Evolutionary conservation across 2,113 vertebrate species (phyloP), one percentile per base, ranked within the genome.

Genomic region (Butorides virescens): DNA sequence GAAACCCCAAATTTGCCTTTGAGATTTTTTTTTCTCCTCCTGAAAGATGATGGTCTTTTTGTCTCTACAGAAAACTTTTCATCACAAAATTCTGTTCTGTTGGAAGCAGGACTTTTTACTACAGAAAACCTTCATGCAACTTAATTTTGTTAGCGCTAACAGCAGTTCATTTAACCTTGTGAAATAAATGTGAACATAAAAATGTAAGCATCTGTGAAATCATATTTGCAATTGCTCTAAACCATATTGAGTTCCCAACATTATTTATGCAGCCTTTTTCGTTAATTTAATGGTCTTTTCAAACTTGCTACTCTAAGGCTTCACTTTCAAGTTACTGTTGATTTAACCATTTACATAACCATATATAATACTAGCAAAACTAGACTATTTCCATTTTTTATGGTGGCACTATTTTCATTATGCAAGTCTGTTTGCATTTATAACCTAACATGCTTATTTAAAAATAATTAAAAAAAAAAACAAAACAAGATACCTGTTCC

Each of bases 131-230:
- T 80, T 46, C 16, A 71, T 11, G 11, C 8, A 73, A 71, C 55
- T 73, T 93, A 21, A 91, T 81, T 94, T 80, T 58, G 42, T 66
- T 53, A 84, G 19, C 50, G 12, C 9, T 66, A 91, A 73, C 32
- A 95, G 68, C 30, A 93, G 63, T 59, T 87, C 50, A 77, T 84
- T 86, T 95, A 92, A 92, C 88, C 79, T 86, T 63, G 72, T 84
- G 79, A 95, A 92, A 88, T 77, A 93, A 92, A 95, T 47, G 42
- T 46, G 75, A 90, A 70, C 50, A 74, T 77, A 96, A 90, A 94
- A 95, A 70, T 5, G 15, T 66, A 92, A 92, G 83, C 63, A 77
- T 86, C 86, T 94, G 79, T 88, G 94, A 93, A 93, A 92, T 93
- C 67, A 34, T 81, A 92, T 92, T 86, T 81, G 37, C 15, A 84